phyloP scores from a whole-genome alignment of 1,140 invertebrate genomes.

The Eriosoma lanigerum region DNA sequence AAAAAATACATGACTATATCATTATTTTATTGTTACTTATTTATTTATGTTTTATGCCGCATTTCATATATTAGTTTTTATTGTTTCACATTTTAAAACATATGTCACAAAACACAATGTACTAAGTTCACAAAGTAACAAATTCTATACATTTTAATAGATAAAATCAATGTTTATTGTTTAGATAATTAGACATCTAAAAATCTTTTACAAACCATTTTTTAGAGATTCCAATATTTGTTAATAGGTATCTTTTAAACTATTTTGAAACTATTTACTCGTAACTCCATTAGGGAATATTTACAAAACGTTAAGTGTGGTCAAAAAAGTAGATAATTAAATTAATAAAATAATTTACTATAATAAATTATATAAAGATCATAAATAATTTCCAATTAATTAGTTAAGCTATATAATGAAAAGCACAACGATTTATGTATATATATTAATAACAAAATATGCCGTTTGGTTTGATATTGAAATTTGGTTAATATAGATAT shows the following conservation, averaged over 20 bases:
- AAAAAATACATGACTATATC: conserved; percentile 14
- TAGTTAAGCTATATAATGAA: background rate
- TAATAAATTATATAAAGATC: background rate
- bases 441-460: background rate
- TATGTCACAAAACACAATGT: conserved; percentile 24
- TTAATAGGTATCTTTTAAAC: background rate
- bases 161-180: no score
- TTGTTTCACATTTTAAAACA: conserved; percentile 2
- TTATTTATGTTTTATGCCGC: background rate
- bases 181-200: conserved; percentile 8
- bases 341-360: background rate
- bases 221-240: background rate
- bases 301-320: background rate
- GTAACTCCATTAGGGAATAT: background rate
- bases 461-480: background rate
- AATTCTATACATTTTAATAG: conserved; percentile 21
- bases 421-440: background rate
- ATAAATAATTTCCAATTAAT: conserved; percentile 7
- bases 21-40: background rate
- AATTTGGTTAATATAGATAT: conserved; percentile 12
- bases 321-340: background rate
- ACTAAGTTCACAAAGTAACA: background rate
- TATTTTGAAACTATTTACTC: background rate
- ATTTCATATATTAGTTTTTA: background rate
- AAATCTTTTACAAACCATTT: conserved; percentile 19